Evolutionary conservation across 2,888 invertebrate genomes (phyloP).

Genomic region (Parelbella ahira): DNA sequence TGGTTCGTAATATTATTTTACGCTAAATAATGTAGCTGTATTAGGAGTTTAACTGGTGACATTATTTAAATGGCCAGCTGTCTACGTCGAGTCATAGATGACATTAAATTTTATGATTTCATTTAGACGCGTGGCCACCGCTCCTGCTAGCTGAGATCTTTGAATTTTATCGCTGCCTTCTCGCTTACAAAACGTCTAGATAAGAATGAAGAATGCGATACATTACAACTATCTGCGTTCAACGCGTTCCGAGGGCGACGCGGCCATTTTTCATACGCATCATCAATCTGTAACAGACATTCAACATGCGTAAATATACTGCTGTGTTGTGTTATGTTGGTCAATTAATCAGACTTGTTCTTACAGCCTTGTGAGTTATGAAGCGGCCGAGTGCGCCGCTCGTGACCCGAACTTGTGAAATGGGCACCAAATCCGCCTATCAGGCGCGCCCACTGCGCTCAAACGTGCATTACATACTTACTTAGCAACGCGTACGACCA

Average conservation of each 20-base stretch:
- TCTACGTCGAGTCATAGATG: slow-evolving; percentile 1
- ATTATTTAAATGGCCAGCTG: slow-evolving; percentile 12
- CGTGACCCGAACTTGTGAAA: slow-evolving; percentile 40
- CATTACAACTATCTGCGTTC: slow-evolving; percentile 6
- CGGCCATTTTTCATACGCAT: slow-evolving; percentile 7
- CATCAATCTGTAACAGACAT: too few relatives aligned
- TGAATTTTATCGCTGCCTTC: slow-evolving; percentile 14
- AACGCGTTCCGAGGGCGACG: background rate
- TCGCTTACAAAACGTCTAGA: slow-evolving; percentile 1
- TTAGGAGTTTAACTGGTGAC: slow-evolving; percentile 2
- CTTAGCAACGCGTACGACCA: slow-evolving; percentile 19
- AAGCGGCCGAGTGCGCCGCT: slow-evolving; percentile 24
- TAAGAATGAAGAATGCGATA: slow-evolving; percentile 9
- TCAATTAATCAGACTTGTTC: slow-evolving; percentile 34
- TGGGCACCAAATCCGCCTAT: slow-evolving; percentile 38
- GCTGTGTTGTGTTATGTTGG: slow-evolving; percentile 19
- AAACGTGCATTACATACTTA: slow-evolving; percentile 29
- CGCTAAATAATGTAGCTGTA: background rate
- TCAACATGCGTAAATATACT: too few relatives aligned
- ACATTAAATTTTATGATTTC: slow-evolving; percentile 30
- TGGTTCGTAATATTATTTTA: slow-evolving; percentile 11
- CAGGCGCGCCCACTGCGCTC: slow-evolving; percentile 34
- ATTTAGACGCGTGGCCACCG: slow-evolving; percentile 9
- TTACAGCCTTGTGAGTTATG: slow-evolving; percentile 28
- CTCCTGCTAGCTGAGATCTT: slow-evolving; percentile 3